phyloP scores from a whole-genome alignment of 2,113 vertebrate genomes.

The Craseonycteris thonglongyai region DNA sequence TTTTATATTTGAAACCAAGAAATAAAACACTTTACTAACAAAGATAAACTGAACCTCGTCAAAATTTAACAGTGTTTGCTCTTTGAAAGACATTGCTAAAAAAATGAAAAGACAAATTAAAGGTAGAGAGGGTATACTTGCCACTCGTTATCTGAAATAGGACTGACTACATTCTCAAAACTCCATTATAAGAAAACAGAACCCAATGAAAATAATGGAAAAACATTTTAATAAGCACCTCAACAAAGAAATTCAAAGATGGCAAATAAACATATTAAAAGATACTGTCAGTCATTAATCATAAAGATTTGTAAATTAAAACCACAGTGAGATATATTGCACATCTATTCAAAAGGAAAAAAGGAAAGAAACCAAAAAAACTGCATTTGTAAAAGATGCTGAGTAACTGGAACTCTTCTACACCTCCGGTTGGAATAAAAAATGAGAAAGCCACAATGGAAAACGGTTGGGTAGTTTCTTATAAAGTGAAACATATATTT shows the following conservation, averaged over 20 bases:
- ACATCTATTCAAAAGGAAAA: neutral
- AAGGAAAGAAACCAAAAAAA: neutral
- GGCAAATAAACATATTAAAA: neutral
- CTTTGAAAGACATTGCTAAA: neutral
- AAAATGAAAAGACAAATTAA: neutral
- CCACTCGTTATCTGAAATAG: neutral
- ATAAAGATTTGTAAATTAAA: neutral
- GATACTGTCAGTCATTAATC: neutral
- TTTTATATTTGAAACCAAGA: neutral
- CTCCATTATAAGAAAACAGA: neutral
- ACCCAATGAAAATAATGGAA: neutral
- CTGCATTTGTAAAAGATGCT: neutral
- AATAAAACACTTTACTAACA: neutral
- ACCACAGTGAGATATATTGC: neutral
- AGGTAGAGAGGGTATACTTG: neutral
- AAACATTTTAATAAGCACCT: neutral
- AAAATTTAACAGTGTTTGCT: neutral
- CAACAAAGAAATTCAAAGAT: neutral
- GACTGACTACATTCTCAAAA: neutral
- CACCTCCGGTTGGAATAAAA: neutral
- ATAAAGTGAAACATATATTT: neutral
- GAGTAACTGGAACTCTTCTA: neutral
- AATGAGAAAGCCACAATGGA: neutral
- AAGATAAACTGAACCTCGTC: neutral
- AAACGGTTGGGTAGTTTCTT: neutral